phyloP scores from a whole-genome alignment of 2,888 invertebrate genomes.

The Emmelina monodactyla region DNA sequence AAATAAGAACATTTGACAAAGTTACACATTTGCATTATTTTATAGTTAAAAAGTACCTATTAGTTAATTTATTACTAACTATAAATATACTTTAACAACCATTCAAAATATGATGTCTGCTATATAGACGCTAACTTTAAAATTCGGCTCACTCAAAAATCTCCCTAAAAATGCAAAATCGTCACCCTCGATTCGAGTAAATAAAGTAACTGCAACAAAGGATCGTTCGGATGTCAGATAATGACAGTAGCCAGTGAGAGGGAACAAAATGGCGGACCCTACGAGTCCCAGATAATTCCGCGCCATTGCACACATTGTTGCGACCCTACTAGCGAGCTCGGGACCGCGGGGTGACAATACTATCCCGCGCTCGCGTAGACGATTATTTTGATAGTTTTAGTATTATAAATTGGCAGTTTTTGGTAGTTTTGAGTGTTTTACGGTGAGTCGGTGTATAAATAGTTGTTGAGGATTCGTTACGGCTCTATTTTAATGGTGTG shows the following conservation, averaged over 20 bases:
- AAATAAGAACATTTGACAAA: too few species aligned
- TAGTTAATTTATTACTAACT: too few species aligned
- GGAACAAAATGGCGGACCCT: slow-evolving; percentile 50
- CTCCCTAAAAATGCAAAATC: neutral
- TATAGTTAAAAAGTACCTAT: too few species aligned
- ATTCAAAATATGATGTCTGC: neutral
- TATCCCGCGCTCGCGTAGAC: too few species aligned
- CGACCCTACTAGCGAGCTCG: slow-evolving; percentile 40
- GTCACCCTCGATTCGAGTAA: slow-evolving; percentile 25
- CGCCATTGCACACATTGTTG: slow-evolving; percentile 58
- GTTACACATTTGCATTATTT: too few species aligned
- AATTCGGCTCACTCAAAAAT: neutral
- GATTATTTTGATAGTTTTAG: too few species aligned
- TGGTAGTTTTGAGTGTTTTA: too few species aligned
- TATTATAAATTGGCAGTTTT: too few species aligned
- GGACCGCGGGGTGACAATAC: neutral
- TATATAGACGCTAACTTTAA: neutral
- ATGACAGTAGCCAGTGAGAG: slow-evolving; percentile 53
- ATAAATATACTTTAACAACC: too few species aligned
- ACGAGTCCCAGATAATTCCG: slow-evolving; percentile 57
- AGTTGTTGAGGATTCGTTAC: too few species aligned
- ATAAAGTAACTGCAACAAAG: slow-evolving; percentile 58
- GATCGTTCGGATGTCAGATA: slow-evolving; percentile 51
- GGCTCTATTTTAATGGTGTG: too few species aligned
- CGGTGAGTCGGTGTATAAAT: too few species aligned